Evolutionary conservation across 1,140 invertebrate species (phyloP).

Genomic region (Musca domestica): DNA sequence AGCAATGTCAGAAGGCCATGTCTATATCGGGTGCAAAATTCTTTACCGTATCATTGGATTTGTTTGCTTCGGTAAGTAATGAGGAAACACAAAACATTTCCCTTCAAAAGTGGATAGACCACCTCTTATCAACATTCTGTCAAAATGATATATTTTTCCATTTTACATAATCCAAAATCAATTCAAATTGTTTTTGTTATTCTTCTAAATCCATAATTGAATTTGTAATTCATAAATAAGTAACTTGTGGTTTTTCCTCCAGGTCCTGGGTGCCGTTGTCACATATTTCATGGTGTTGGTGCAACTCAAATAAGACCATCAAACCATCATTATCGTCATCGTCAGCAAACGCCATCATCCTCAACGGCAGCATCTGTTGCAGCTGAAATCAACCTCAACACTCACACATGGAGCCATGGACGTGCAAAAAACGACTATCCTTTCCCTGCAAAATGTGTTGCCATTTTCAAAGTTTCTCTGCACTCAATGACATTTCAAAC

Average conservation of each 20-base stretch:
- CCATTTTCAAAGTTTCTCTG: neutral
- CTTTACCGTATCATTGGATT: slow-evolving; percentile 80
- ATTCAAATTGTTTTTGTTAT: neutral
- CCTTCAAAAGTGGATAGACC: slow-evolving; percentile 24
- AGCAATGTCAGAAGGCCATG: slow-evolving; percentile 84
- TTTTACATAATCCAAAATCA: neutral
- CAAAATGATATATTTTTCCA: too few species aligned
- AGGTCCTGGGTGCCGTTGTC: slow-evolving; percentile 83
- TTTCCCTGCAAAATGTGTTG: neutral
- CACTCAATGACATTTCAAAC: neutral
- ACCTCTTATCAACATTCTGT: too few species aligned
- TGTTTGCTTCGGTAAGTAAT: slow-evolving; percentile 76
- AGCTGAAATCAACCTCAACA: neutral
- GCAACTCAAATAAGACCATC: slow-evolving; percentile 70
- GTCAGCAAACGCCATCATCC: neutral
- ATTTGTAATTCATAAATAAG: neutral
- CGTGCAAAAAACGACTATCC: neutral
- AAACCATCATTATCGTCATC: neutral
- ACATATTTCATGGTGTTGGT: slow-evolving; percentile 91
- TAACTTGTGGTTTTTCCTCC: slow-evolving; percentile 17
- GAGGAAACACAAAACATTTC: slow-evolving; percentile 13
- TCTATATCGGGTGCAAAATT: slow-evolving; percentile 84
- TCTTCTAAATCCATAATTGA: neutral
- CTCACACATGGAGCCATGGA: neutral
- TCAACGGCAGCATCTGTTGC: neutral